These are phyloP conservation scores for Panulirus ornatus DNA, from an alignment of 1,140 invertebrate genomes.

Conservation along the genomic window DNA sequence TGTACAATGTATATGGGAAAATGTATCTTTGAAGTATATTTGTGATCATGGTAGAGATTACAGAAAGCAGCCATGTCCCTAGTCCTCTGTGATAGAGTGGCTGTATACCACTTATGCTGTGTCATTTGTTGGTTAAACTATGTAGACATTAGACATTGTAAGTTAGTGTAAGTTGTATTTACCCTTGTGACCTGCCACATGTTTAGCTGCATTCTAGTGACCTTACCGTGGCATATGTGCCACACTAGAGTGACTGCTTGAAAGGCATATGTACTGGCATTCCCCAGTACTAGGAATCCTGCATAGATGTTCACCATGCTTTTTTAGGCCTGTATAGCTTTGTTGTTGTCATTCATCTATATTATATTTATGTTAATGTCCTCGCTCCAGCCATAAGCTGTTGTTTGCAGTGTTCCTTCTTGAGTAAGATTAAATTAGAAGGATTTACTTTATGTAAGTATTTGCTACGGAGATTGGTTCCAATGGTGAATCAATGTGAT, in stretches of 20 bases:
- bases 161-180: constrained; percentile 22
- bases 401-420: neutral
- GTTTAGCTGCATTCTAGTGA: constrained; percentile 18
- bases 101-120: constrained; percentile 16
- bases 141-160: constrained; percentile 34
- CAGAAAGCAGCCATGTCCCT: constrained; percentile 34
- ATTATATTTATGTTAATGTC: constrained; percentile 28
- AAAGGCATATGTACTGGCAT: neutral
- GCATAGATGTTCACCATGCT: constrained; percentile 23
- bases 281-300: neutral
- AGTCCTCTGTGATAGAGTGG: constrained; percentile 52
- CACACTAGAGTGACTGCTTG: neutral
- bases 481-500: too few relatives aligned
- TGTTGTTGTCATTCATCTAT: constrained; percentile 20
- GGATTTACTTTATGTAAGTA: too few relatives aligned
- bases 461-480: too few relatives aligned
- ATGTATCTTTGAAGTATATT: constrained; percentile 55
- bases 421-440: neutral
- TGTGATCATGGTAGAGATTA: constrained; percentile 45
- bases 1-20: constrained; percentile 49
- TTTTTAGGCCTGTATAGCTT: constrained; percentile 28
- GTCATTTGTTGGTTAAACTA: constrained; percentile 6
- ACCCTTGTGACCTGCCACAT: constrained; percentile 4
- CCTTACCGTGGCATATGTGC: neutral
- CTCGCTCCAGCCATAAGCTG: neutral